Base-by-base conservation (phyloP, 2,113 vertebrate species). In the Cebus imitator region DNA sequence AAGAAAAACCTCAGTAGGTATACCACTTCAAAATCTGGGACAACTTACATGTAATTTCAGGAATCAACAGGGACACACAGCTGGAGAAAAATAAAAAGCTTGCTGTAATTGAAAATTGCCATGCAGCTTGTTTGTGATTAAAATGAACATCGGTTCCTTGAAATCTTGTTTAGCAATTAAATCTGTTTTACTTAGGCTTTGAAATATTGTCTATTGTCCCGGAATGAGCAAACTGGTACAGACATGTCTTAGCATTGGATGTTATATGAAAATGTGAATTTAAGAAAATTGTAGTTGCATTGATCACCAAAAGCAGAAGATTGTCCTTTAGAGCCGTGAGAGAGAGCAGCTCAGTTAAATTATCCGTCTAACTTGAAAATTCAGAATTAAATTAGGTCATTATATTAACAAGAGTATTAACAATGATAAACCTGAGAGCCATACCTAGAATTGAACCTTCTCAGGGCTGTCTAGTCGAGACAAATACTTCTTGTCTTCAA, bases 31-130 rank as follows among this genome's bases (percentile, higher is more conserved):
- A 98, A 98, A 98, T 98, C 98, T 99, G 97, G 98, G 98, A 98
- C 98, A 98, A 97, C 98, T 98, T 98, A 98, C 98, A 98, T 98
- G 97, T 98, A 98, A 99, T 99, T 98, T 99, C 97, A 97, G 95
- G 97, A 98, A 98, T 98, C 98, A 99, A 98, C 98, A 98, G 98
- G 98, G 96, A 98, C 97, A 98, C 98, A 95, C 98, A 98, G 99
- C 98, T 99, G 98, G 98, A 98, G 98, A 98, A 98, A 98, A 99
- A 98, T 98, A 98, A 98, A 98, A 98, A 98, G 96, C 98, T 98
- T 98, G 97, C 94, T 98, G 98, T 98, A 98, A 98, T 98, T 98
- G 98, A 98, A 99, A 98, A 98, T 98, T 98, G 98, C 97, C 97
- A 98, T 98, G 97, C 95, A 98, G 98, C 98, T 98, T 98, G 93